Conservation (phyloP, 2,113 vertebrate genomes). For the Glaucidium brasilianum region DNA sequence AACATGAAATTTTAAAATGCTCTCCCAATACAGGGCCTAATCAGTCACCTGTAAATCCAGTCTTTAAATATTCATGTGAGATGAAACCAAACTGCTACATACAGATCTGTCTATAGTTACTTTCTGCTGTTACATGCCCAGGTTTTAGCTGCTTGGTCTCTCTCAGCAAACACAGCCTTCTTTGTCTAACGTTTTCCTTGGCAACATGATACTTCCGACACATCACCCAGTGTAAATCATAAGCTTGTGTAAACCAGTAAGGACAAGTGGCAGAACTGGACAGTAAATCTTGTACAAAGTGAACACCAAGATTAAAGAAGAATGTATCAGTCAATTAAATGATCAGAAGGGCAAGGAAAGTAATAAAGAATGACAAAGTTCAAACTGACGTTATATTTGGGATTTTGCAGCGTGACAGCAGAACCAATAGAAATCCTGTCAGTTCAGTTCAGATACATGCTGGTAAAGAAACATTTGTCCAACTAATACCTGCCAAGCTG, state of each 20-base stretch:
- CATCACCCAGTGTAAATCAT: background rate
- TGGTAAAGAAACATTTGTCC: background rate
- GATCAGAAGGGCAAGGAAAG: background rate
- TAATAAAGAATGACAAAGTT: background rate
- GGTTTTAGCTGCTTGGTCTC: background rate
- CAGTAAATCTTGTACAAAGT: background rate
- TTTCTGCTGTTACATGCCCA: background rate
- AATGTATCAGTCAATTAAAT: background rate
- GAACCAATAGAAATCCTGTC: background rate
- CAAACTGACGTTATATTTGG: background rate
- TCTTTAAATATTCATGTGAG: background rate
- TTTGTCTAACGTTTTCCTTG: background rate
- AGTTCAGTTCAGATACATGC: background rate
- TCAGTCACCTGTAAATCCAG: background rate
- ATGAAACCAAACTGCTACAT: background rate
- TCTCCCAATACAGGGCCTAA: background rate
- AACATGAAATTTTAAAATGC: background rate
- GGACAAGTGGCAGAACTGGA: background rate
- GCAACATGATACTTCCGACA: background rate
- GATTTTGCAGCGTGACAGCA: background rate
- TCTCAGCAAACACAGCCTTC: constrained; percentile 40
- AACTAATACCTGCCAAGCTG: background rate
- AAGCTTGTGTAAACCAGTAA: background rate
- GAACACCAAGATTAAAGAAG: background rate
- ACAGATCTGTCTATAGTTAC: background rate